Base-by-base conservation (phyloP, 2,888 invertebrate species). In the Hoplodrina ambigua region DNA sequence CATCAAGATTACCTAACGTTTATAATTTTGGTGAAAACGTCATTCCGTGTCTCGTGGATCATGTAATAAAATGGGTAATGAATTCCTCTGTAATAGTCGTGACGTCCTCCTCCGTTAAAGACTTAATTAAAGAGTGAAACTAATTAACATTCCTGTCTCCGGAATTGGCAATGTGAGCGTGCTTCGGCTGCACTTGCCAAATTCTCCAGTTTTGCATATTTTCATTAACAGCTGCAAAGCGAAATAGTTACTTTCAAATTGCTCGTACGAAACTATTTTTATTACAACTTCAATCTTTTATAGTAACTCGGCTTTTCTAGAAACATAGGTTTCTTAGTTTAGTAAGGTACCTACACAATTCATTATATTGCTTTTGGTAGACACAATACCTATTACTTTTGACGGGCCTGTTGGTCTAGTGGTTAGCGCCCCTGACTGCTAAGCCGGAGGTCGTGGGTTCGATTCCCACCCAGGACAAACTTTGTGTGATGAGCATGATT, bases 141-240 rank as follows among this genome's bases (percentile, higher is more conserved):
- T 56, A 57, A 67, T 67, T 61, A 52, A 67, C 17, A 52, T 66
- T 57, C 19, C 60, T 53, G 7, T 52, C 60, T 49, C 20, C 33
- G 15, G 46, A 54, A 73, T 56, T 56, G 1, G 11, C 25, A 52
- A 15, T 55, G 11, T 7, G 0, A 13, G 50, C 65, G 37, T 60
- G 44, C 1, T 8, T 56, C 25, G 37, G 56, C 60, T 73, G 13
- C 46, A 52, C 25, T 60, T 19, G 19, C 19, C 20, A 60, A n/a
- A 72, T 60, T 60, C 50, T 50, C 11, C 52, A 44, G 15, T 25
- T 72, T 41, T 30, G 52, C 46, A 67, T 52, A 72, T 72, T 52
- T 59, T 60, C 50, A 72, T 72, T 55, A 52, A 52, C 60, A 53
- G 56, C 30, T 68, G 37, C 19, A 13, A 13, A 19, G 19, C 50